Evolutionary conservation across 2,797 vertebrate genomes (phyloP).

Genomic region (Karalla daura): DNA sequence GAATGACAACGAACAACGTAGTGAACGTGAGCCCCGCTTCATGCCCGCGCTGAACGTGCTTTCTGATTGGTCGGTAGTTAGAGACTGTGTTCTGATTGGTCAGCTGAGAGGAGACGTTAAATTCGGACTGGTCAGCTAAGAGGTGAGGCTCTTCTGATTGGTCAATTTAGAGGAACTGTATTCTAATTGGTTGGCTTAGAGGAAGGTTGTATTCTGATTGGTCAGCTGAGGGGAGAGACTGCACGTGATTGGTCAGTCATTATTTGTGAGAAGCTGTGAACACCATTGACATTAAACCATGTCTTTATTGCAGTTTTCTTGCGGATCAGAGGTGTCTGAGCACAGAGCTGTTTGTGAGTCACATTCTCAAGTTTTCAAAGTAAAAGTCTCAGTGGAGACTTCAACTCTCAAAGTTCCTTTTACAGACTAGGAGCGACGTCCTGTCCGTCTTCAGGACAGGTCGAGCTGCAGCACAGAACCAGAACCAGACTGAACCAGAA

Average conservation of each 20-base stretch:
- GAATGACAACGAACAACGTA: neutral
- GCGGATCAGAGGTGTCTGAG: slow-evolving; percentile 11
- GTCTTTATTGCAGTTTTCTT: slow-evolving; percentile 33
- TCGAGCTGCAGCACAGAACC: slow-evolving; percentile 13
- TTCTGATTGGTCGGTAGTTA: slow-evolving; percentile 35
- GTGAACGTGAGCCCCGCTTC: slow-evolving; percentile 33
- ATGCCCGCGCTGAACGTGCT: slow-evolving; percentile 37
- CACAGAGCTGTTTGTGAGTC: slow-evolving; percentile 22
- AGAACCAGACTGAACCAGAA: slow-evolving; percentile 1
- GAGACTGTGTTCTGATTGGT: too few relatives aligned
- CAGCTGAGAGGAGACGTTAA: slow-evolving; percentile 10
- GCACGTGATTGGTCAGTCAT: slow-evolving; percentile 39
- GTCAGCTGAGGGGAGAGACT: slow-evolving; percentile 32
- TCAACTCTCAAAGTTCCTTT: too few relatives aligned
- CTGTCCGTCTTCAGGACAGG: slow-evolving; percentile 3
- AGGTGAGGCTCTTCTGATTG: slow-evolving; percentile 31
- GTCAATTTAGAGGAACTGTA: too few relatives aligned
- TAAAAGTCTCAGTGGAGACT: too few relatives aligned
- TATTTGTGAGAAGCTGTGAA: slow-evolving; percentile 64
- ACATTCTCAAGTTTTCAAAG: slow-evolving; percentile 34
- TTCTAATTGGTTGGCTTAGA: slow-evolving; percentile 17
- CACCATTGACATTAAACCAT: slow-evolving; percentile 42
- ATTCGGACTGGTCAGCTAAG: slow-evolving; percentile 38
- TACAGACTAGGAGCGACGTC: neutral
- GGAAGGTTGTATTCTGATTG: slow-evolving; percentile 26